Base-by-base conservation (phyloP, 2,797 vertebrate genomes). In the Poeciliopsis presidionis region DNA sequence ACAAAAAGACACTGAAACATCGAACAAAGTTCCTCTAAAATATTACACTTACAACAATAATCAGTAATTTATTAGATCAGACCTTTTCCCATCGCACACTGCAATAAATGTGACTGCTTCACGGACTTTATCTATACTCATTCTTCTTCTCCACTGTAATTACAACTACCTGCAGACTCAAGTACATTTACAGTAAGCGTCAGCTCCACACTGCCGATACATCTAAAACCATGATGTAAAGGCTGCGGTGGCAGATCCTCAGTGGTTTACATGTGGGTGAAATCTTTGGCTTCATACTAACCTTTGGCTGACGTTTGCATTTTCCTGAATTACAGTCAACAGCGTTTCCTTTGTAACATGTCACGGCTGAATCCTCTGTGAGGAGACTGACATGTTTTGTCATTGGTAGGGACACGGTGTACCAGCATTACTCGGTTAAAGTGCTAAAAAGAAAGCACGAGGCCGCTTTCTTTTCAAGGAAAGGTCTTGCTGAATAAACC, bases 241-340 rank as follows among this genome's bases (percentile, higher is more conserved):
- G 55, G 20, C 3, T 30, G 22, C 25, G 3, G 33, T 63, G 57
- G 30, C 5, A 28, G 30, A 59, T 45, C 73, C 30, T 28, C 22
- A 46, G 47, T 39, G 30, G 20, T 47, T 53, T 28, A 16, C 51
- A 74, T 69, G 47, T 76, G 47, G 18, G 28, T 46, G n/a, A 71
- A 67, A 59, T 46, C 20, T 33, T 9, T 49, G 30, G n/a, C 28
- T 82, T 87, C 74, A 85, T 84, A 74, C 67, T 57, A 75, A 91
- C 18, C 45, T 39, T n/a, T 39, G 7, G 2, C 13, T 81, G 80
- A 79, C 18, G 36, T 78, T 79, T 75, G 81, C 86, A 81, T 90
- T 92, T 91, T 91, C 90, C 92, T 94, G 90, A 82, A 87, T 87
- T 88, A 82, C 87, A 76, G 76, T 87, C 81, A 81, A 80, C 77